Evolutionary conservation across 2,888 invertebrate genomes (phyloP).

Genomic region (Sinhomidia bicolor): DNA sequence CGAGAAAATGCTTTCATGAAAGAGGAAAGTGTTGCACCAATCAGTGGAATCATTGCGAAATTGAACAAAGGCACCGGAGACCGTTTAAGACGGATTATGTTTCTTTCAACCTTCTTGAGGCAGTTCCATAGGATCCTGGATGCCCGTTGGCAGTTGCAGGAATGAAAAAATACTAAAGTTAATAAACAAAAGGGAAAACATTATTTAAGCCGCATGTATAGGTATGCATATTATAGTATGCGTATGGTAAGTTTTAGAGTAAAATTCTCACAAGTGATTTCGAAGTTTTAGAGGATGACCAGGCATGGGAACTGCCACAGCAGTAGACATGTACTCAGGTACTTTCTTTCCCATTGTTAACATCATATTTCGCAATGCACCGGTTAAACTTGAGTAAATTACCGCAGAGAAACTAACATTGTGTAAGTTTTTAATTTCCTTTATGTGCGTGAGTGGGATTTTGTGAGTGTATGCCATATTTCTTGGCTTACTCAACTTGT

Average conservation of each 20-base stretch:
- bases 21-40: constrained; percentile 70
- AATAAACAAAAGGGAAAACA: not conserved
- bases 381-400: constrained; percentile 71
- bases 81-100: constrained; percentile 62
- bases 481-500: constrained; percentile 55
- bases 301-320: constrained; percentile 75
- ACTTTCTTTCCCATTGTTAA: constrained; percentile 54
- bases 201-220: not conserved
- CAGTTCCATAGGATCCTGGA: constrained; percentile 62
- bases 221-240: not conserved
- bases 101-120: constrained; percentile 66
- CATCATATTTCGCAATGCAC: constrained; percentile 74
- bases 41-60: constrained; percentile 74
- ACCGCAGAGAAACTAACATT: constrained; percentile 76
- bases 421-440: constrained; percentile 74
- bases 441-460: constrained; percentile 73
- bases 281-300: constrained; percentile 74
- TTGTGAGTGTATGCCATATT: constrained; percentile 66
- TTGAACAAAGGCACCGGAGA: constrained; percentile 75
- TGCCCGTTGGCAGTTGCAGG: constrained; percentile 74
- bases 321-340: constrained; percentile 71
- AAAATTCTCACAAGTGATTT: constrained; percentile 75
- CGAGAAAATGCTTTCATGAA: constrained; percentile 65
- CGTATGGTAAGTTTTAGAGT: not conserved
- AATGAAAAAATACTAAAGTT: constrained; percentile 74